Evolutionary conservation across 1,140 invertebrate genomes (phyloP).

Genomic region (Probaryconus sp.): DNA sequence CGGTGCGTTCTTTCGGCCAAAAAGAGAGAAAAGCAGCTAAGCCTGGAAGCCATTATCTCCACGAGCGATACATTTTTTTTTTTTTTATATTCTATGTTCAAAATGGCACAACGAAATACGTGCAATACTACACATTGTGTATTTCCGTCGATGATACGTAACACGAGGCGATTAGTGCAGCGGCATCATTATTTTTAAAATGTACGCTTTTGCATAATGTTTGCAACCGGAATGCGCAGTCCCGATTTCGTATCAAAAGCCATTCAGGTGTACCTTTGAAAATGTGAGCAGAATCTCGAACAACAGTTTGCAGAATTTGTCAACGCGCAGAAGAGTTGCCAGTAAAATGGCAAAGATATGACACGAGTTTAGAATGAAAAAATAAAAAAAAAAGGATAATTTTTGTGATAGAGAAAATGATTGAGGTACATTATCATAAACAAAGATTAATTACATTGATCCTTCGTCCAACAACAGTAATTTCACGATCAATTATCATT

Average conservation of each 20-base stretch:
- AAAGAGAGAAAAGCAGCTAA: constrained; percentile 48
- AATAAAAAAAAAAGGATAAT: background rate
- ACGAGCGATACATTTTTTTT: constrained; percentile 47
- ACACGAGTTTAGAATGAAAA: background rate
- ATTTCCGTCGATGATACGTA: constrained; percentile 44
- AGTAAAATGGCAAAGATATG: background rate
- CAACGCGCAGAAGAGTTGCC: background rate
- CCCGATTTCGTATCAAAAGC: constrained; percentile 16
- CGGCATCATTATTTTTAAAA: constrained; percentile 55
- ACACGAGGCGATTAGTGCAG: constrained; percentile 52
- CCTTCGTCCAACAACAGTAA: too few relatives aligned
- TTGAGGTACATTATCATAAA: background rate
- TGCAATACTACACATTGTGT: constrained; percentile 27
- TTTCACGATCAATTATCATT: too few relatives aligned
- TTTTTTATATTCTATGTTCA: too few relatives aligned
- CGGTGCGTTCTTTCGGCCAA: constrained; percentile 50
- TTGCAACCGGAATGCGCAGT: constrained; percentile 24
- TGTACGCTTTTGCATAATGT: constrained; percentile 28
- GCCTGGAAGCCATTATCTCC: constrained; percentile 53
- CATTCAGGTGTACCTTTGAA: constrained; percentile 36
- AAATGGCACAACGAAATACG: constrained; percentile 36
- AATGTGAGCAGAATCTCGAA: too few relatives aligned
- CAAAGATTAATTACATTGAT: too few relatives aligned
- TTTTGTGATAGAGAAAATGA: background rate
- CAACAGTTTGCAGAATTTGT: constrained; percentile 32